phyloP scores from a whole-genome alignment of 2,888 invertebrate genomes.

The Neocrepidodera transversa region DNA sequence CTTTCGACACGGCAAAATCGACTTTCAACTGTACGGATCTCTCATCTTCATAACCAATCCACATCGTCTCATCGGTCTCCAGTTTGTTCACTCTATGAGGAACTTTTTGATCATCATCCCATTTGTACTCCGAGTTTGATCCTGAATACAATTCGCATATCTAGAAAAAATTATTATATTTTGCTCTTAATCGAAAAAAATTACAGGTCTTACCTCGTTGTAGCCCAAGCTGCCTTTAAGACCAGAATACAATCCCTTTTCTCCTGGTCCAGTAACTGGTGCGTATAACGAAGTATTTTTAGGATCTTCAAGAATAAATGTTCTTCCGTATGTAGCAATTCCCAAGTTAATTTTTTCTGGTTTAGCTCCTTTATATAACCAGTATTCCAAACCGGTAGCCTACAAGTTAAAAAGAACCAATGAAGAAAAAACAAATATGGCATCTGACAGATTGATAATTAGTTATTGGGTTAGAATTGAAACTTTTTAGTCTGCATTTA shows the following conservation, averaged over 20 bases:
- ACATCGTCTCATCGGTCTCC: slow-evolving; percentile 65
- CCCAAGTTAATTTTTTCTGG: slow-evolving; percentile 73
- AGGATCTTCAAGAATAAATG: slow-evolving; percentile 66
- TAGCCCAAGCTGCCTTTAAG: slow-evolving; percentile 74
- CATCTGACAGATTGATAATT: no score
- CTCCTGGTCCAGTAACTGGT: slow-evolving; percentile 65
- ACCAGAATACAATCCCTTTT: slow-evolving; percentile 69
- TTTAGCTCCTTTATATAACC: slow-evolving; percentile 66
- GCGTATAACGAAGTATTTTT: slow-evolving; percentile 64
- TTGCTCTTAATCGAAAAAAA: no score
- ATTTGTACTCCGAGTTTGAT: slow-evolving; percentile 52
- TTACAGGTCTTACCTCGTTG: slow-evolving; percentile 65
- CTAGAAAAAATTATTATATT: slow-evolving; percentile 35
- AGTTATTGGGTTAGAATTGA: no score
- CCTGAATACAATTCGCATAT: slow-evolving; percentile 49
- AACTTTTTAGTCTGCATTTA: neutral
- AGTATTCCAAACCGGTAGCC: slow-evolving; percentile 62
- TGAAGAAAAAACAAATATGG: no score
- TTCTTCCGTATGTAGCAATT: slow-evolving; percentile 73
- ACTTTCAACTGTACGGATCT: slow-evolving; percentile 64
- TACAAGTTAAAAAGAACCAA: slow-evolving; percentile 42
- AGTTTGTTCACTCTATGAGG: slow-evolving; percentile 70
- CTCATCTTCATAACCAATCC: slow-evolving; percentile 73
- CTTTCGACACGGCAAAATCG: slow-evolving; percentile 42
- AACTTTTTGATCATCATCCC: slow-evolving; percentile 56